These are phyloP conservation scores for Pionites leucogaster DNA, from an alignment of 2,113 vertebrate species.

Conservation along the genomic window DNA sequence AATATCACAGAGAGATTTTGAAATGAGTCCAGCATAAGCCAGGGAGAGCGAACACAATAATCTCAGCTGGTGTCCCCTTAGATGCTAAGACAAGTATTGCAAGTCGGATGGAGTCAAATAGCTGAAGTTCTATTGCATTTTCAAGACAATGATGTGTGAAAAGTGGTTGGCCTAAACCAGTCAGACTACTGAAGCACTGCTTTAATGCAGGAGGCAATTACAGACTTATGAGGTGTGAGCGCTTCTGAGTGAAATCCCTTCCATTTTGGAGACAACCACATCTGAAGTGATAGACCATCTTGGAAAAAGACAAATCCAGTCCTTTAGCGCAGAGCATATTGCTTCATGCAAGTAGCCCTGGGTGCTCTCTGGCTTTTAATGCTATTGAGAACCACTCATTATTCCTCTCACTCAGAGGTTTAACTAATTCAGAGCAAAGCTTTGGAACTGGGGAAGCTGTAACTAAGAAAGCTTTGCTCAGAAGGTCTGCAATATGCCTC, in stretches of 20 bases:
- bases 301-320: constrained; percentile 8
- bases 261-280: background rate
- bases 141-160: background rate
- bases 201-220: constrained; percentile 51
- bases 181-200: background rate
- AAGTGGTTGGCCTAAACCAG: background rate
- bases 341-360: background rate
- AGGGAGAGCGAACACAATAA: background rate
- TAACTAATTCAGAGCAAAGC: background rate
- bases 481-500: background rate
- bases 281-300: constrained; percentile 22
- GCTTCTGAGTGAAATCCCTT: constrained; percentile 32
- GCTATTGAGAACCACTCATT: background rate
- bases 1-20: background rate
- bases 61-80: background rate
- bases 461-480: background rate
- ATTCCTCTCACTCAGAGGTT: constrained; percentile 23
- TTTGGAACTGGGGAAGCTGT: background rate
- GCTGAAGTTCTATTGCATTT: background rate
- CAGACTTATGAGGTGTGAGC: background rate
- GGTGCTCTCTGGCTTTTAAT: background rate
- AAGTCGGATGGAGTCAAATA: background rate
- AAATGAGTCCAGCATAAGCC: background rate
- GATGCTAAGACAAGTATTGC: background rate
- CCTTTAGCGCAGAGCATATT: background rate